These are phyloP conservation scores for Bubalus kerabau DNA, from an alignment of 2,113 vertebrate genomes.

Conservation along the genomic window DNA sequence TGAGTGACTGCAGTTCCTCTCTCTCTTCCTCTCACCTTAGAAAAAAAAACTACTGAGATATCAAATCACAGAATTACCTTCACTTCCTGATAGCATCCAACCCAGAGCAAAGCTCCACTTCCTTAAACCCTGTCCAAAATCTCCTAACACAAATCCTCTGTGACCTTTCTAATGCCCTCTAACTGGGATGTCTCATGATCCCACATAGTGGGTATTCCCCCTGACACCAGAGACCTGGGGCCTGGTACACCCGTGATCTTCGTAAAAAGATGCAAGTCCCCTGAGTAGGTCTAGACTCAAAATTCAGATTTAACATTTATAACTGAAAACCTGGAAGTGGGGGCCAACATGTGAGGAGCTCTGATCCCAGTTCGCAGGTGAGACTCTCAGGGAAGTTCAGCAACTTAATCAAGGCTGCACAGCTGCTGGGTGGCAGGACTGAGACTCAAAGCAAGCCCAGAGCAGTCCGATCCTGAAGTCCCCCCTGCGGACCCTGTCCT, in stretches of 20 bases:
- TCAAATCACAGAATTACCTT: neutral
- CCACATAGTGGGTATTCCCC: neutral
- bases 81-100: neutral
- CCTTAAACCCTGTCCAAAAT: neutral
- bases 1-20: neutral
- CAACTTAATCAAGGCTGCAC: neutral
- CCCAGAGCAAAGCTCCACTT: neutral
- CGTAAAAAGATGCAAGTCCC: neutral
- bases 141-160: neutral
- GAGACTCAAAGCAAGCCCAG: neutral
- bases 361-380: neutral
- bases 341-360: fast-evolving
- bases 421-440: neutral
- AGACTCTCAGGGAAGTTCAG: neutral
- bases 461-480: fast-evolving
- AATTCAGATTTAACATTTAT: neutral
- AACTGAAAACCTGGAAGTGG: neutral
- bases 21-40: neutral
- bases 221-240: neutral
- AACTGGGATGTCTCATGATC: neutral
- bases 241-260: neutral
- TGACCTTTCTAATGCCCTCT: neutral
- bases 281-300: neutral
- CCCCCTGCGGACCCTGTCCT: neutral
- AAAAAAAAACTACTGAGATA: neutral